Evolutionary conservation across 2,113 vertebrate species (phyloP).

Genomic region (Meles meles): DNA sequence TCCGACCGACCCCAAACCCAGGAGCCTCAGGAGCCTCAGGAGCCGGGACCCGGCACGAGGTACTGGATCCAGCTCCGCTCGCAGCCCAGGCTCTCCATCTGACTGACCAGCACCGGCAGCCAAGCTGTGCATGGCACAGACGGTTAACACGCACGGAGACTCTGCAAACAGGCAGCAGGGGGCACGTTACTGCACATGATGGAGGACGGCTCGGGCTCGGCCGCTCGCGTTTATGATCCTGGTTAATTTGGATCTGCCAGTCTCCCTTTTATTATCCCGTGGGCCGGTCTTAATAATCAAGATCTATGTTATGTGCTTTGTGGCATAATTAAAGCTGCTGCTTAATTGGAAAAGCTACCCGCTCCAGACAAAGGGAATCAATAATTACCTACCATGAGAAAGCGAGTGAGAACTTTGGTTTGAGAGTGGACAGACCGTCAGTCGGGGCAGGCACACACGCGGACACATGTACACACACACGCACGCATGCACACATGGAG

Average conservation of each 20-base stretch:
- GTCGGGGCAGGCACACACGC: background rate
- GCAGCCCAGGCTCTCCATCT: constrained; percentile 37
- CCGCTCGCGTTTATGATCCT: constrained; percentile 63
- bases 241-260: constrained; percentile 72
- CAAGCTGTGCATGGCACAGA: constrained; percentile 53
- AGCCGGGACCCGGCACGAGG: rapidly evolving
- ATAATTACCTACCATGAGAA: constrained; percentile 61
- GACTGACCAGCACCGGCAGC: constrained; percentile 51
- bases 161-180: constrained; percentile 29
- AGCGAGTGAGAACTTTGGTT: background rate
- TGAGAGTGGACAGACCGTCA: background rate
- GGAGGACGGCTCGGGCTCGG: constrained; percentile 32
- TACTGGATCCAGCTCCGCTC: constrained; percentile 24
- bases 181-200: background rate
- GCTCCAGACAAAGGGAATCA: constrained; percentile 74
- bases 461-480: too few species aligned
- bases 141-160: constrained; percentile 47
- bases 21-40: rapidly evolving
- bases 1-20: rapidly evolving
- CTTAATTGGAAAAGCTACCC: constrained; percentile 78
- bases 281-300: constrained; percentile 74
- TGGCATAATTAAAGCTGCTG: constrained; percentile 77
- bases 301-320: constrained; percentile 71
- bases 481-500: too few species aligned
- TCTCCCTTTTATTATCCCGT: constrained; percentile 60